A percentile compares a stretch with the other conserved stretches of the same genome.
Conservation (phyloP, 2,797 vertebrate species). For the Psittacula echo region DNA sequence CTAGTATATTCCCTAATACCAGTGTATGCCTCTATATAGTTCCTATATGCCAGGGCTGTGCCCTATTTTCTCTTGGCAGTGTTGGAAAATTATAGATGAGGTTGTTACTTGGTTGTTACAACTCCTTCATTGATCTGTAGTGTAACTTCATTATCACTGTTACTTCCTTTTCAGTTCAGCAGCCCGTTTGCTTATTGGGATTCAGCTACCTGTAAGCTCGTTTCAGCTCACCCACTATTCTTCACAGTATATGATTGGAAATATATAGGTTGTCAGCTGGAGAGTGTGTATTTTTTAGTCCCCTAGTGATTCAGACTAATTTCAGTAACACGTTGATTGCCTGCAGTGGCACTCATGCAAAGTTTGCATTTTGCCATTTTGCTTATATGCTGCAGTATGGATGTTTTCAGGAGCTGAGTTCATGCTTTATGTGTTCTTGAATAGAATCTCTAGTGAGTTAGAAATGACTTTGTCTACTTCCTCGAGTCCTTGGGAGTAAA, state of each 20-base stretch:
- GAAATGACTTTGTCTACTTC: not conserved
- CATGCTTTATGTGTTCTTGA: not conserved
- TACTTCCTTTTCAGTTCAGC: not conserved
- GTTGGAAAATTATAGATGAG: not conserved
- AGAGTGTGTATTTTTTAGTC: not conserved
- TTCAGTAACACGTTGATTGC: not conserved
- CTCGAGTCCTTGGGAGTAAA: not conserved
- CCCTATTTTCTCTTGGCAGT: not conserved
- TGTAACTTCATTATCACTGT: not conserved
- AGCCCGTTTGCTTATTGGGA: not conserved
- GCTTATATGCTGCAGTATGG: not conserved
- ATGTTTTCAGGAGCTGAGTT: not conserved
- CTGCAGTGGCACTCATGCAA: not conserved
- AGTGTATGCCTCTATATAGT: not conserved
- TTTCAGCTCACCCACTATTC: not conserved
- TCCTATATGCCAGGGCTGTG: not conserved
- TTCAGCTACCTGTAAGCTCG: not conserved
- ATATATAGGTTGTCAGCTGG: not conserved
- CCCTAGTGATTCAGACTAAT: not conserved
- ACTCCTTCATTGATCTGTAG: not conserved
- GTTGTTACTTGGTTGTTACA: not conserved
- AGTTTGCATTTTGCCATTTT: not conserved
- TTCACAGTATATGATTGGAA: not conserved
- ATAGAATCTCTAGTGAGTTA: not conserved
- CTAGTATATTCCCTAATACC: not conserved